Conservation (phyloP, 2,888 invertebrate genomes). For the Helleia helle region DNA sequence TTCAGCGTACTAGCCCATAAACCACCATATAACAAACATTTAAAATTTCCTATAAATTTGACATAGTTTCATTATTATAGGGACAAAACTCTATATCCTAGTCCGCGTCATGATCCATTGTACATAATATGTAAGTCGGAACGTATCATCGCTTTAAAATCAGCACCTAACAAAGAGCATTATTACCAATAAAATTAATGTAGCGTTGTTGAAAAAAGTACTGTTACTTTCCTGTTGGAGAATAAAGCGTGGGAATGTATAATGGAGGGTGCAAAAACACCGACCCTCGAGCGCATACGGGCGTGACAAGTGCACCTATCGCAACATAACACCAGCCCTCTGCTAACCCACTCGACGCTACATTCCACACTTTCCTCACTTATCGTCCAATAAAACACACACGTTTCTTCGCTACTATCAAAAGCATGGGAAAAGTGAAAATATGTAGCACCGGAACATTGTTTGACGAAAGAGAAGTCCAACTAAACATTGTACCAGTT, state of each 20-base stretch:
- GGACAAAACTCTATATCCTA: too few relatives aligned
- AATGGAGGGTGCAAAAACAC: slow-evolving; percentile 62
- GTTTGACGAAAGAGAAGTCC: neutral
- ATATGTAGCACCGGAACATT: neutral
- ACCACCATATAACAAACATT: too few relatives aligned
- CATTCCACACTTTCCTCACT: slow-evolving; percentile 19
- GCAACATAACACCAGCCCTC: slow-evolving; percentile 20
- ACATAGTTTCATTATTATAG: too few relatives aligned
- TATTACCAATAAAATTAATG: neutral
- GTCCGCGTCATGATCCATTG: too few relatives aligned
- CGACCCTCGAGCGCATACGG: slow-evolving; percentile 68
- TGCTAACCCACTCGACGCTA: slow-evolving; percentile 16
- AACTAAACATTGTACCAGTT: too few relatives aligned
- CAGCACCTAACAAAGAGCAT: too few relatives aligned
- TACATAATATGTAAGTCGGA: too few relatives aligned
- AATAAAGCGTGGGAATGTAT: slow-evolving; percentile 54
- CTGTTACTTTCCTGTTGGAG: neutral
- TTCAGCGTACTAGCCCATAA: too few relatives aligned
- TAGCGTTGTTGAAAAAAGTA: neutral
- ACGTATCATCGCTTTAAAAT: too few relatives aligned
- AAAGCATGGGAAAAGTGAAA: slow-evolving; percentile 6
- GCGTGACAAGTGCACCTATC: slow-evolving; percentile 63
- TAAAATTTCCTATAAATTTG: too few relatives aligned
- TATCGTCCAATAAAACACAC: neutral
- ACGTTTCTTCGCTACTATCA: neutral